Conservation (phyloP, 1,140 invertebrate genomes). For the Eupeodes corollae region DNA sequence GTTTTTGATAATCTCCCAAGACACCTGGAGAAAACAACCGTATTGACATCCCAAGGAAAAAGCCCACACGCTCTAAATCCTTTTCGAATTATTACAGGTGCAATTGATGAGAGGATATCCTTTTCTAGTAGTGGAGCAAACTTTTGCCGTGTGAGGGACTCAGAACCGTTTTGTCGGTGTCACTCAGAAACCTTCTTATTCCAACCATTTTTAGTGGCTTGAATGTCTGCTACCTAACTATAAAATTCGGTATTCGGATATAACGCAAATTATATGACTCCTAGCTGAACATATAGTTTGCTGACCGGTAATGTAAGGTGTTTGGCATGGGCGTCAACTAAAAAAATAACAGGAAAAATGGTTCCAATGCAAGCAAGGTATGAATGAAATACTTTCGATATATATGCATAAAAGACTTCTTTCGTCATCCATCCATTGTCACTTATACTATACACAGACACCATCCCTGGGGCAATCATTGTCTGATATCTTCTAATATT, state of each 20-base stretch:
- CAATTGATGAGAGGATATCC: neutral
- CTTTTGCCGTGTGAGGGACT: neutral
- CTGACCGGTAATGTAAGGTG: neutral
- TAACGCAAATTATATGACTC: slow-evolving; percentile 2
- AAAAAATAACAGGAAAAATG: neutral
- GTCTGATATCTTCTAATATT: slow-evolving; percentile 10
- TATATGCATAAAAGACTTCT: slow-evolving; percentile 3
- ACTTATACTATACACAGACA: slow-evolving; percentile 2
- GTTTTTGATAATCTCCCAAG: too few species aligned
- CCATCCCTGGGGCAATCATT: slow-evolving; percentile 14
- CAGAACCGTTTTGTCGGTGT: neutral
- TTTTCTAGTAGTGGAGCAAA: too few species aligned
- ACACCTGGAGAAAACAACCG: slow-evolving; percentile 23
- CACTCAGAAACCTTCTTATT: neutral
- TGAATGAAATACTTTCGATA: too few species aligned
- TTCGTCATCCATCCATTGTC: neutral
- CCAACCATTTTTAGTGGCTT: too few species aligned
- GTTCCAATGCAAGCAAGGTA: neutral
- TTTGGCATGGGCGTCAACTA: neutral
- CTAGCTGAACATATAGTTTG: neutral
- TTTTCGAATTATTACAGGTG: slow-evolving; percentile 17
- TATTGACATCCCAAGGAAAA: slow-evolving; percentile 24
- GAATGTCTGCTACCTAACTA: too few species aligned
- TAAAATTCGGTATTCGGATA: too few species aligned
- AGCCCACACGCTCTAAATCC: slow-evolving; percentile 29